Base-by-base conservation (phyloP, 1,140 invertebrate species). In the Adelges cooleyi region DNA sequence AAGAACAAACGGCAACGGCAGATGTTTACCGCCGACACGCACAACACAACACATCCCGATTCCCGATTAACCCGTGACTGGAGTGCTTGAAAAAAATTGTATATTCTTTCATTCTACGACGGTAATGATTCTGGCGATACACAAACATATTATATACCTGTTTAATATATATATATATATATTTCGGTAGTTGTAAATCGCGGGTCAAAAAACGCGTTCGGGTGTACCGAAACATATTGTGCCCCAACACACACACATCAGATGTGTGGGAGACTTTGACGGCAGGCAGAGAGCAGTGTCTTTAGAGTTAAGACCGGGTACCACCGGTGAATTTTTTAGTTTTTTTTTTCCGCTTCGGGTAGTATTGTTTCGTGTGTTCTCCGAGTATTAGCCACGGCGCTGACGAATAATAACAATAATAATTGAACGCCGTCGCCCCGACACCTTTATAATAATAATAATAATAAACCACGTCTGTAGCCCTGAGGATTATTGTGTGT, bases 381-480 rank as follows among this genome's bases (percentile, higher is more conserved):
- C 15, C 10, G 52, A 38, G 36, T 54, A 54, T 54, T 54, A 54
- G 52, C 52, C 36, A 54, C 52, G 52, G 51, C 29, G 23, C n/a
- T 51, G 20, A 27, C n/a, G n/a, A n/a, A n/a, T n/a, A n/a, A n/a
- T n/a, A n/a, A 33, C 29, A 33, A 44, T 59, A 59, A 59, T 59
- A 44, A 59, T 59, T 27, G 54, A 59, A 59, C 54, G 40, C 54
- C 29, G 29, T 33, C 29, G 54, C 54, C 40, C 29, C 29, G 54
- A 36, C 54, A 59, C 54, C 40, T 59, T 59, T 46, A 44, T 59
- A 59, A 59, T 44, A 33, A 44, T 59, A 59, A 59, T 44, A 33
- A 59, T 59, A 59, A 59, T 59, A 59, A 59, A 44, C 54, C 53
- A 56, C 53, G 22, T 20, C 29, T 33, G 29, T 33, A 33, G 29